These are phyloP conservation scores for Caracal caracal DNA, from an alignment of 2,113 vertebrate species.

Conservation along the genomic window DNA sequence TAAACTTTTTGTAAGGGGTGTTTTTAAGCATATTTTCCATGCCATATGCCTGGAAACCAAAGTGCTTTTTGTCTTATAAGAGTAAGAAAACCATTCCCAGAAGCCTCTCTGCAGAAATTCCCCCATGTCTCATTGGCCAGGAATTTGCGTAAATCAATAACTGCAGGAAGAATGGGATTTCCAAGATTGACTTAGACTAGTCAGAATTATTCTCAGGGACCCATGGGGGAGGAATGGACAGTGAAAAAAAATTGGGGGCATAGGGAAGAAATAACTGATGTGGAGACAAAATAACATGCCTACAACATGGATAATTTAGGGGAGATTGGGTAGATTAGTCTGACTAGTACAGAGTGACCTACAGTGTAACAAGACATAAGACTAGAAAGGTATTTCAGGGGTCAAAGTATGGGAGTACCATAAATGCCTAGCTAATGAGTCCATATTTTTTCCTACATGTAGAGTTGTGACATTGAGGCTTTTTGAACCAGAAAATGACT, in stretches of 20 bases:
- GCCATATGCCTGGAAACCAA: not conserved
- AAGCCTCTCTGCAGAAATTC: not conserved
- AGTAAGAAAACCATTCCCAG: not conserved
- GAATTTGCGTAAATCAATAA: not conserved
- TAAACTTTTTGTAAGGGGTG: not conserved
- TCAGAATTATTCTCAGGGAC: not conserved
- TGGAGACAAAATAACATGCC: not conserved
- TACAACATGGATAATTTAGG: not conserved
- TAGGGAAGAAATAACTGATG: not conserved
- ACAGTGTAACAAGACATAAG: not conserved
- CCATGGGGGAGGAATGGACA: not conserved
- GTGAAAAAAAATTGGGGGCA: not conserved
- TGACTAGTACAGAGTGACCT: not conserved
- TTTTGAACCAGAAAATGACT: constrained; percentile 23
- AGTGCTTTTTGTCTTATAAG: not conserved
- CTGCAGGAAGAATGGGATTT: not conserved
- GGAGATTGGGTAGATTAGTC: not conserved
- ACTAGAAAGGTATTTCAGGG: not conserved
- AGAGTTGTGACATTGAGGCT: not conserved
- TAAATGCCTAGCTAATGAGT: not conserved
- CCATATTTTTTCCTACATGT: not conserved
- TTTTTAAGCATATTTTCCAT: not conserved
- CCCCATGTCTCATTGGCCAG: not conserved
- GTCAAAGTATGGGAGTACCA: not conserved
- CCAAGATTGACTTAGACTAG: not conserved